Percentiles rank a stretch among this genome's conserved stretches.
These are phyloP conservation scores for Schlechtendalia chinensis DNA, from an alignment of 1,140 invertebrate genomes.

Conservation along the genomic window DNA sequence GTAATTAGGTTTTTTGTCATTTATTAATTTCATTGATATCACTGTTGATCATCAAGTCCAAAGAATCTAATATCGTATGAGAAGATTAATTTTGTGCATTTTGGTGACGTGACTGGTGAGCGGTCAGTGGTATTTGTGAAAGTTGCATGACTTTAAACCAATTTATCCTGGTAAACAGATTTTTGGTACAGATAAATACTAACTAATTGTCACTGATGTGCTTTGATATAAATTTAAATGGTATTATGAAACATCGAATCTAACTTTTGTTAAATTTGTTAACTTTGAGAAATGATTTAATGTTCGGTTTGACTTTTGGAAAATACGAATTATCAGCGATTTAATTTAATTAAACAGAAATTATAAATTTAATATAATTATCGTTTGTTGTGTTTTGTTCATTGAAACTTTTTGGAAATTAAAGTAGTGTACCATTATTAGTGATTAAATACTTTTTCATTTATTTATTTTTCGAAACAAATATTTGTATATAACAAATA, in stretches of 20 bases:
- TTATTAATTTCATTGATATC: conserved; percentile 37
- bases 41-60: conserved; percentile 33
- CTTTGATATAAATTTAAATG: conserved; percentile 7
- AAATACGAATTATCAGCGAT: background rate
- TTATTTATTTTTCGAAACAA: too few species aligned
- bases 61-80: conserved; percentile 1
- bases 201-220: conserved; percentile 24
- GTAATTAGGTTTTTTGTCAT: conserved; percentile 30
- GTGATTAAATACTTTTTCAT: too few species aligned
- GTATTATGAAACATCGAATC: background rate
- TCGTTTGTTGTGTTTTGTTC: too few species aligned
- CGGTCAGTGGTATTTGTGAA: conserved; percentile 36
- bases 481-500: too few species aligned
- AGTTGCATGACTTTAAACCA: conserved; percentile 40
- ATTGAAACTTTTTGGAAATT: too few species aligned
- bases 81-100: conserved; percentile 14
- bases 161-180: conserved; percentile 20
- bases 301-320: background rate
- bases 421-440: too few species aligned
- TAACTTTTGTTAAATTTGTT: background rate
- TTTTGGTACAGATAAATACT: conserved; percentile 34
- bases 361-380: too few species aligned
- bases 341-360: too few species aligned
- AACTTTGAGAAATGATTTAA: background rate
- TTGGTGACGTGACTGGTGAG: conserved; percentile 1